Percentiles rank a stretch among this genome's conserved stretches.
Evolutionary conservation across 2,888 invertebrate species (phyloP).

Genomic region (Gandaritis pyraliata): DNA sequence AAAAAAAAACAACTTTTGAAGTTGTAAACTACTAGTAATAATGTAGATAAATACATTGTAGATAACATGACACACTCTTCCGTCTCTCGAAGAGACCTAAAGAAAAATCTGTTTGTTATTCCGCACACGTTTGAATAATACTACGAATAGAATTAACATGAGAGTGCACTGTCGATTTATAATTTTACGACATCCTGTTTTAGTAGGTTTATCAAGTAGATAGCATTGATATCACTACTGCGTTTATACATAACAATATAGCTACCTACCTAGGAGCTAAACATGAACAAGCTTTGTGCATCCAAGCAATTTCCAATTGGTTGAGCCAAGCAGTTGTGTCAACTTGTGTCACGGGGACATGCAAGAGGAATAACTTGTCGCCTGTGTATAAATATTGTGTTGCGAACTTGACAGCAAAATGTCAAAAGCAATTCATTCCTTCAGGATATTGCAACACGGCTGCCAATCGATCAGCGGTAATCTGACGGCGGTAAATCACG

Average conservation of each 20-base stretch:
- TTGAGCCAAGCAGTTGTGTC: no score
- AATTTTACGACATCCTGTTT: slow-evolving; percentile 36
- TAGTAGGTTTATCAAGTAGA: slow-evolving; percentile 2
- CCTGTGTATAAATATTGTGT: neutral
- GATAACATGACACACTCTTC: slow-evolving; percentile 2
- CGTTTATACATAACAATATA: no score
- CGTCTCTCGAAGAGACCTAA: neutral
- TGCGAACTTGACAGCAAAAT: neutral
- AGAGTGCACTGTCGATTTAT: slow-evolving; percentile 6
- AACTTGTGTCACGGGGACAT: no score
- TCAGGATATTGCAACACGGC: slow-evolving; percentile 35
- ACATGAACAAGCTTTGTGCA: no score
- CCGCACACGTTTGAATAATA: neutral
- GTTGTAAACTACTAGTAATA: no score
- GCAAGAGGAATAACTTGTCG: neutral
- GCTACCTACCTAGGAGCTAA: no score
- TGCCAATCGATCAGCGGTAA: slow-evolving; percentile 36
- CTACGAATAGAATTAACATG: slow-evolving; percentile 23
- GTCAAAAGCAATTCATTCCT: slow-evolving; percentile 3
- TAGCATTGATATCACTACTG: no score
- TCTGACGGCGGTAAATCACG: slow-evolving; percentile 34
- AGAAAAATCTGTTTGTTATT: slow-evolving; percentile 7
- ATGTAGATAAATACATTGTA: no score
- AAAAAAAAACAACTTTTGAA: no score
- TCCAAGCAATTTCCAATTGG: no score